A percentile compares a stretch with the other conserved stretches of the same genome.
Conservation (phyloP, 2,888 invertebrate genomes). For the Amiota mariae region DNA sequence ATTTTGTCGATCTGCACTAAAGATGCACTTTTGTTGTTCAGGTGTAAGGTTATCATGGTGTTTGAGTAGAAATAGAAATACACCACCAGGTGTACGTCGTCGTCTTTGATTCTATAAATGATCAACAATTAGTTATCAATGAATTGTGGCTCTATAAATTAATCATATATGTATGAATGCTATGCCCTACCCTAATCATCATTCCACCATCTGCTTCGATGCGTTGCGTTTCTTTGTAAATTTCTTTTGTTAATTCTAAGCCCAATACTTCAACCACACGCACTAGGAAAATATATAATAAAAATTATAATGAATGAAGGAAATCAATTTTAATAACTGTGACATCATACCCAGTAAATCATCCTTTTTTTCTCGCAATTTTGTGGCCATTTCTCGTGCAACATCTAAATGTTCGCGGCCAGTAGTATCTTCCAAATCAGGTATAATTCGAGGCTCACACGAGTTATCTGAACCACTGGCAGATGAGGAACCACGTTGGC, state of each 20-base stretch:
- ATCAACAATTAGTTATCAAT: background rate
- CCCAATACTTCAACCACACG: constrained; percentile 83
- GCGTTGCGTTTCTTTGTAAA: constrained; percentile 86
- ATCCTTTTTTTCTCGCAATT: constrained; percentile 83
- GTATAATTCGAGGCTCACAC: constrained; percentile 73
- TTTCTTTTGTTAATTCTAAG: constrained; percentile 81
- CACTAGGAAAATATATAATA: constrained; percentile 72
- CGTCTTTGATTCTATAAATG: constrained; percentile 79
- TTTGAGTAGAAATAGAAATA: constrained; percentile 87
- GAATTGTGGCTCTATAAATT: no score
- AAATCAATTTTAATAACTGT: background rate
- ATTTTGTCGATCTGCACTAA: constrained; percentile 79
- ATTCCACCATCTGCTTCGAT: constrained; percentile 90
- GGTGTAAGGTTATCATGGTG: constrained; percentile 80
- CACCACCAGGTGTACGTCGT: constrained; percentile 89
- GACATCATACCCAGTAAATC: constrained; percentile 79
- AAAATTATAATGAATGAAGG: background rate
- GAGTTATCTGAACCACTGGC: constrained; percentile 75
- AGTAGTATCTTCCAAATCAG: constrained; percentile 77
- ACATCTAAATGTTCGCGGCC: constrained; percentile 72
- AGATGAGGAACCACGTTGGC: constrained; percentile 62
- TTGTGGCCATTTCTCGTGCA: constrained; percentile 82
- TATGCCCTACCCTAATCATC: constrained; percentile 80
- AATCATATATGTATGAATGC: background rate
- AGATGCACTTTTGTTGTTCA: constrained; percentile 81